Conservation (phyloP, 2,113 vertebrate genomes). For the Psittacara wagleri region DNA sequence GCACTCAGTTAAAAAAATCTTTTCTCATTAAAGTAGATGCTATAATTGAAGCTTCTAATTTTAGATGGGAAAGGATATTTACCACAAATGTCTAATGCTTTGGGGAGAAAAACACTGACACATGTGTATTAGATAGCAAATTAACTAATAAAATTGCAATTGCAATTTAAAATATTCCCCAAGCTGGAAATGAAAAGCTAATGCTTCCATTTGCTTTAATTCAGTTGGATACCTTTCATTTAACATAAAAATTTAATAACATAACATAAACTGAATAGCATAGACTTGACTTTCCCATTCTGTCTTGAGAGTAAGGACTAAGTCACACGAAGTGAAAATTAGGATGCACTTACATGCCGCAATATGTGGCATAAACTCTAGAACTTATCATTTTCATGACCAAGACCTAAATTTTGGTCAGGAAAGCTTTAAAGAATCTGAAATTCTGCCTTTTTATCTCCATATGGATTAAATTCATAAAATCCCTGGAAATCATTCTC, state of each 20-base stretch:
- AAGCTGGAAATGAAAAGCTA: neutral
- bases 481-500: neutral
- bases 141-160: neutral
- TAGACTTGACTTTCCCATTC: neutral
- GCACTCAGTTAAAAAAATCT: neutral
- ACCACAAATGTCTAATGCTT: neutral
- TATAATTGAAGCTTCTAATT: neutral
- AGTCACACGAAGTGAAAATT: neutral
- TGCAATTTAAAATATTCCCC: neutral
- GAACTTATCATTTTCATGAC: rapidly evolving
- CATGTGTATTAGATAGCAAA: neutral
- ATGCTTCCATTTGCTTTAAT: neutral
- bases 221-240: neutral
- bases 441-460: neutral
- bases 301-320: neutral
- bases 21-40: neutral
- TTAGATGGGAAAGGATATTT: neutral
- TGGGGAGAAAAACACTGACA: neutral
- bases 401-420: neutral
- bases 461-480: neutral
- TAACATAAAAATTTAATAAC: neutral
- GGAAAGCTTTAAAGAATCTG: neutral
- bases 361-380: neutral
- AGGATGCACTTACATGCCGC: rapidly evolving
- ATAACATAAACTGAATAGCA: neutral